Percentiles rank a stretch among this genome's conserved stretches.
These are phyloP conservation scores for Caranx melampygus DNA, from an alignment of 2,113 vertebrate genomes.

Conservation along the genomic window DNA sequence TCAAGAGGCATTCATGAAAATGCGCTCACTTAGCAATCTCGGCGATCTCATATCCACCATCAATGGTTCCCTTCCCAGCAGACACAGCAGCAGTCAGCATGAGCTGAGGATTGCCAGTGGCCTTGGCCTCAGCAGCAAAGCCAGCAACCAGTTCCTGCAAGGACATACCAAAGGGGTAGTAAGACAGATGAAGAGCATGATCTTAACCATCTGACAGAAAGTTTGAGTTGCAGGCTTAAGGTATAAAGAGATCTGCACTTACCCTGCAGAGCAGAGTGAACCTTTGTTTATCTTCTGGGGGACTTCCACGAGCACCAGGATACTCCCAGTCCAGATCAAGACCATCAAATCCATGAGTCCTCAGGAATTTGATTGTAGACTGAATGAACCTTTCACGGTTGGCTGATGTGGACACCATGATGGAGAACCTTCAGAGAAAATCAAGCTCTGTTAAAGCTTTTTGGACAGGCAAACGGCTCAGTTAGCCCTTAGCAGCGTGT, in stretches of 20 bases:
- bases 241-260: neutral
- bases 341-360: slow-evolving; percentile 86
- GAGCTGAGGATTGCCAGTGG: slow-evolving; percentile 74
- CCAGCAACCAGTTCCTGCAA: slow-evolving; percentile 84
- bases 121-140: slow-evolving; percentile 80
- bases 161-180: neutral
- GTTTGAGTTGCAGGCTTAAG: neutral
- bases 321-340: slow-evolving; percentile 89
- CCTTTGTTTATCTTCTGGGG: slow-evolving; percentile 84
- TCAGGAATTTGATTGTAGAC: slow-evolving; percentile 84
- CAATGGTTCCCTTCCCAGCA: slow-evolving; percentile 79
- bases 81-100: slow-evolving; percentile 86
- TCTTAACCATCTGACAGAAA: neutral
- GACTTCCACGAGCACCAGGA: slow-evolving; percentile 86
- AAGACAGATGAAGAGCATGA: neutral
- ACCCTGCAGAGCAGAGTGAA: slow-evolving; percentile 87
- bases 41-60: slow-evolving; percentile 85
- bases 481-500: neutral
- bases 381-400: slow-evolving; percentile 86
- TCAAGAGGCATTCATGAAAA: neutral
- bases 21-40: slow-evolving; percentile 82
- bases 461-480: neutral
- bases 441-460: neutral
- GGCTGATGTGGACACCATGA: slow-evolving; percentile 77
- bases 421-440: slow-evolving; percentile 81